These are phyloP conservation scores for Myrmophylax atrothorax DNA, from an alignment of 2,113 vertebrate genomes.

Conservation along the genomic window DNA sequence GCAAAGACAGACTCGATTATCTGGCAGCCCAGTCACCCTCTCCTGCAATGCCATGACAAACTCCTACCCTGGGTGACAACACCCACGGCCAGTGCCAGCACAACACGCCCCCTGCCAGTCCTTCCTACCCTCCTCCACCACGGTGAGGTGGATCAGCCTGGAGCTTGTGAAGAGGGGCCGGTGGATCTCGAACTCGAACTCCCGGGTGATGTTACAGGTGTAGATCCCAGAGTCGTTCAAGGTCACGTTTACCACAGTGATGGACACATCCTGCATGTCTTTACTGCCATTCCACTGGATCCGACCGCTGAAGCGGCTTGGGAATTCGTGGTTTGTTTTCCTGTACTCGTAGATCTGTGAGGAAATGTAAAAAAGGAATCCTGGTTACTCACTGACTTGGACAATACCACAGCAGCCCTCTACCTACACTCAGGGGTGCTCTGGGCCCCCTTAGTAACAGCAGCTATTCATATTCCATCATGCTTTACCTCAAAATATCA, in stretches of 20 bases:
- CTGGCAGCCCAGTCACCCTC: neutral
- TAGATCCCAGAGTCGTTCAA: constrained; percentile 86
- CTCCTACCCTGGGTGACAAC: neutral
- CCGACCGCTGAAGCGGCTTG: constrained; percentile 81
- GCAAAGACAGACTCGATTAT: neutral
- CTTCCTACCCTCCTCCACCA: constrained; percentile 84
- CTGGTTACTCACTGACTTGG: neutral
- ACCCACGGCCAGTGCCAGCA: neutral
- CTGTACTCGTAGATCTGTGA: constrained; percentile 84
- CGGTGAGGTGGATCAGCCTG: constrained; percentile 81
- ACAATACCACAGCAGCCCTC: neutral
- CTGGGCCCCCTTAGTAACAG: neutral
- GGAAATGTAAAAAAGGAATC: rapidly evolving
- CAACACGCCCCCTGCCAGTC: rapidly evolving
- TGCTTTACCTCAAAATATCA: neutral
- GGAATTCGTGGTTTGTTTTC: constrained; percentile 57
- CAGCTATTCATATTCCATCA: neutral
- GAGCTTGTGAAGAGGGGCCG: constrained; percentile 68
- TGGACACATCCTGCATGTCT: constrained; percentile 93
- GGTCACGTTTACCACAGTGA: constrained; percentile 84
- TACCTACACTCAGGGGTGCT: neutral
- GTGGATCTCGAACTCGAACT: constrained; percentile 87
- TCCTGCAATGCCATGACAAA: neutral
- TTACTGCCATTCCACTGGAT: constrained; percentile 90
- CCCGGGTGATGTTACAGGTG: constrained; percentile 83